Base-by-base conservation (phyloP, 2,113 vertebrate species). In the Platysternon megacephalum region DNA sequence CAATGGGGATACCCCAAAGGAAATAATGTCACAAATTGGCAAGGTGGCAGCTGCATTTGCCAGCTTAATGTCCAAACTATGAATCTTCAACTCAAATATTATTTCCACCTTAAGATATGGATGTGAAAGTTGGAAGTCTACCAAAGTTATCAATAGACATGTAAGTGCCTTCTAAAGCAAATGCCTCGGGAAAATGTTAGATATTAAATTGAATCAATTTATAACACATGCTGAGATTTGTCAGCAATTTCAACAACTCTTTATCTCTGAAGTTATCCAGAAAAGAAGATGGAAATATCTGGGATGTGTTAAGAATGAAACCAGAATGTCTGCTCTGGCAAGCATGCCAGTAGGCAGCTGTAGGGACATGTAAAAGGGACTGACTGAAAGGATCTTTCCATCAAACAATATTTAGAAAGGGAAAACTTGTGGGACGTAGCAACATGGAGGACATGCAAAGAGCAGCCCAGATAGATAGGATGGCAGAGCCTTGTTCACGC, bases 241-340 rank as follows among this genome's bases (percentile, higher is more conserved):
- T 91, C 87, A 4, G 85, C 2, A 85, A 97, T 93, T 22, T 89
- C 88, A 97, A 97, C 94, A 94, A 97, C 95, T 65, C 96, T 96
- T 97, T 97, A 95, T 97, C 96, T 97, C 91, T 84, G 92, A 97
- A 97, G 96, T 97, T 97, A 96, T 94, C 94, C 94, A 96, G 94
- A 97, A 97, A 95, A 89, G 84, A 92, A 92, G 89, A 88, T 97
- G 92, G 97, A 95, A 97, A 91, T 97, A 97, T 95, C 95, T 97
- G 83, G 94, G 93, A 96, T 96, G 86, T 92, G 85, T 92, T 94
- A 95, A 97, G 93, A 95, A 88, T 94, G 85, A 92, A 95, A 90
- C 90, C 82, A 93, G 93, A 93, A 89, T 95, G 94, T 95, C 95
- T 97, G 89, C 94, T 90, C 90, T 86, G 88, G 95, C 89, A 95